Conservation (phyloP, 2,113 vertebrate genomes). For the Sphyrna mokarran region DNA sequence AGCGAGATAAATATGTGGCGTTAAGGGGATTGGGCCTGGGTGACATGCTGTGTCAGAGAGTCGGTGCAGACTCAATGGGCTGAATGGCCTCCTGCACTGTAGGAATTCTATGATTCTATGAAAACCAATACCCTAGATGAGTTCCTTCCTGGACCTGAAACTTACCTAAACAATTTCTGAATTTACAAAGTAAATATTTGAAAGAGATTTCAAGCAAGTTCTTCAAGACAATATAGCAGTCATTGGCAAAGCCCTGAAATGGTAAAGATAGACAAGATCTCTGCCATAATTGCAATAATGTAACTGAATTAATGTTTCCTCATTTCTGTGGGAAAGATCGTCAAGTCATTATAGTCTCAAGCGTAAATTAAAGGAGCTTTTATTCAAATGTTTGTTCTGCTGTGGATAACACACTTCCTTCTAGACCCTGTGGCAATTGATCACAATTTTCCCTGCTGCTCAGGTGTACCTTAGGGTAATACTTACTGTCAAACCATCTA, state of each 20-base stretch:
- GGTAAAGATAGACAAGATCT: not conserved
- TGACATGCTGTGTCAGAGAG: too few relatives aligned
- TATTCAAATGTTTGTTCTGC: not conserved
- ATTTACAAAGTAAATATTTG: not conserved
- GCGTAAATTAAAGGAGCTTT: not conserved
- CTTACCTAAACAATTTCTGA: not conserved
- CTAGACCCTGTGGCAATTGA: not conserved
- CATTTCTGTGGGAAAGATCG: not conserved
- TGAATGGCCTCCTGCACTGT: too few relatives aligned
- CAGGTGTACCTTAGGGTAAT: not conserved
- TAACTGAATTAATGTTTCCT: not conserved
- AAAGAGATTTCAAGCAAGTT: not conserved
- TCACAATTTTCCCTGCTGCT: not conserved
- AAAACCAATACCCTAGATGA: not conserved
- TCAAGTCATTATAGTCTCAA: not conserved
- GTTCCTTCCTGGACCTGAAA: not conserved
- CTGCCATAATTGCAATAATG: not conserved
- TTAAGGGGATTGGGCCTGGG: too few relatives aligned
- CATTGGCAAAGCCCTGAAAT: not conserved
- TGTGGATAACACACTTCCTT: not conserved
- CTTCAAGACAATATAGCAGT: not conserved
- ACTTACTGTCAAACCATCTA: not conserved
- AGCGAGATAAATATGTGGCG: too few relatives aligned
- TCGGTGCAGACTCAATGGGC: too few relatives aligned
- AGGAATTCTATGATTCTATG: too few relatives aligned